Percentiles rank a stretch among this genome's conserved stretches.
These are phyloP conservation scores for Blomia tropicalis DNA, from an alignment of 2,888 invertebrate genomes.

Conservation along the genomic window DNA sequence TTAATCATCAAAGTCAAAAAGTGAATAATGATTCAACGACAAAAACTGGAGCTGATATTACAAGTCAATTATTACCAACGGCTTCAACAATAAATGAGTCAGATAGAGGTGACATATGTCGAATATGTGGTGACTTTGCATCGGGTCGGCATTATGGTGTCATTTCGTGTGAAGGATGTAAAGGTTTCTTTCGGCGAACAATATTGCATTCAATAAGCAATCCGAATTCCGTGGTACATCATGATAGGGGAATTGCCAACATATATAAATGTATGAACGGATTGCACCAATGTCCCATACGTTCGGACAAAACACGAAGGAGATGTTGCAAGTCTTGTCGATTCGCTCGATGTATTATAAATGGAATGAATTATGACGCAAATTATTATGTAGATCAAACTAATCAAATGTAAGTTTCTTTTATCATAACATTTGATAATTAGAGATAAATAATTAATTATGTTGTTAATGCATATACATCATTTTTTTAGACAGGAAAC, in stretches of 20 bases:
- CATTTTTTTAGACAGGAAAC: neutral
- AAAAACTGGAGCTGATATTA: too few relatives aligned
- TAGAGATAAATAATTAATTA: neutral
- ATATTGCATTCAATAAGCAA: conserved; percentile 49
- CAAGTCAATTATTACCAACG: too few relatives aligned
- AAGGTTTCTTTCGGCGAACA: conserved; percentile 91
- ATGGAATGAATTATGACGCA: conserved; percentile 55
- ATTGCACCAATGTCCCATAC: neutral
- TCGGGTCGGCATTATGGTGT: conserved; percentile 77
- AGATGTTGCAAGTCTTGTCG: conserved; percentile 97
- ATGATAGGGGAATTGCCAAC: neutral
- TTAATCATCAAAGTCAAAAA: too few relatives aligned
- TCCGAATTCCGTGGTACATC: neutral
- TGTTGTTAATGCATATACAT: neutral
- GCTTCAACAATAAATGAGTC: too few relatives aligned
- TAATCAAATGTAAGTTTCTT: neutral
- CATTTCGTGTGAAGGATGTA: conserved; percentile 79
- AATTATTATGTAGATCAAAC: neutral
- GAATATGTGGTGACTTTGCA: conserved; percentile 21
- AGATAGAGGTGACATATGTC: neutral
- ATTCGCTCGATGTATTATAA: conserved; percentile 85
- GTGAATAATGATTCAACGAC: too few relatives aligned
- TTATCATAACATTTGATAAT: too few relatives aligned
- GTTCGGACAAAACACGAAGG: conserved; percentile 35
- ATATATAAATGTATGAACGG: neutral